Percentiles rank a stretch among this genome's conserved stretches.
These are phyloP conservation scores for Drosophila neoperkinsi DNA, from an alignment of 2,888 invertebrate species.

Conservation along the genomic window DNA sequence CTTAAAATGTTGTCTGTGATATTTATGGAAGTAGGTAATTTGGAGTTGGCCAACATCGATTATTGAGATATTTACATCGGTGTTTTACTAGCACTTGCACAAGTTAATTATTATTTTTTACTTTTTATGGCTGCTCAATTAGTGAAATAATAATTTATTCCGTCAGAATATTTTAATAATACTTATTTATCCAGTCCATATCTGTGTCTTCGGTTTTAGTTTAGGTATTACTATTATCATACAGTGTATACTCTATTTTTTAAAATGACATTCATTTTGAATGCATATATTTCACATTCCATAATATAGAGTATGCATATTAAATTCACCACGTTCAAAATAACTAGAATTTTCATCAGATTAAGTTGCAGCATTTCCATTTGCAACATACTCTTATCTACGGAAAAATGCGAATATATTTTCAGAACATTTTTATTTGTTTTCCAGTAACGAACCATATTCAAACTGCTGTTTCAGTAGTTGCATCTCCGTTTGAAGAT, in stretches of 20 bases:
- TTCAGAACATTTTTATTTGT: background rate
- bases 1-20: background rate
- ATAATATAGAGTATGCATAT: constrained; percentile 24
- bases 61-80: background rate
- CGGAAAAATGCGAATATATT: background rate
- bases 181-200: background rate
- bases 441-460: constrained; percentile 24
- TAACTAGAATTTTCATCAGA: constrained; percentile 58
- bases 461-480: constrained; percentile 17
- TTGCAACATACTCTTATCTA: constrained; percentile 28
- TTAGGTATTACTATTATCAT: background rate
- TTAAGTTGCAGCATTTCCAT: constrained; percentile 64
- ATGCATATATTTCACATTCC: background rate
- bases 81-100: background rate
- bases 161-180: background rate
- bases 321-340: constrained; percentile 47
- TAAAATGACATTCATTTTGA: background rate
- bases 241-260: background rate
- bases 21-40: background rate
- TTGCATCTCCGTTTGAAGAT: constrained; percentile 1
- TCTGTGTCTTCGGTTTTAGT: background rate
- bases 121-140: background rate
- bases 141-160: background rate
- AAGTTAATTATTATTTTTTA: too few species aligned
- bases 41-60: background rate